Percentiles rank a stretch among this genome's conserved stretches.
phyloP scores from a whole-genome alignment of 2,888 invertebrate species.

The Eristalis pertinax region DNA sequence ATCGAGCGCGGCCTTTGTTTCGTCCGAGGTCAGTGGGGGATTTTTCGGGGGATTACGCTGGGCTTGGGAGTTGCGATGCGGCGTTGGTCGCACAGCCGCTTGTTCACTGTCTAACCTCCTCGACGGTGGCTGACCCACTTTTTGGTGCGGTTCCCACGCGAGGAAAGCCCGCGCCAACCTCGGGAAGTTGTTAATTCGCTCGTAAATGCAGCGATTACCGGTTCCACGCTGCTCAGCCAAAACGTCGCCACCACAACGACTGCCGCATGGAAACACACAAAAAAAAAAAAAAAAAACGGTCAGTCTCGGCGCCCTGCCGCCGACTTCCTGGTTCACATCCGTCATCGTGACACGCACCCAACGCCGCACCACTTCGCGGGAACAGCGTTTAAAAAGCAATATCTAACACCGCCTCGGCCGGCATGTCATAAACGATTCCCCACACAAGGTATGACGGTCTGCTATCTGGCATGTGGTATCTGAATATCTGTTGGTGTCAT shows the following conservation, averaged over 20 bases:
- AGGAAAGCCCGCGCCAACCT: neutral
- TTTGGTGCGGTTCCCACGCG: neutral
- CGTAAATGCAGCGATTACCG: neutral
- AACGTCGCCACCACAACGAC: neutral
- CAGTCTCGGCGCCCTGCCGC: neutral
- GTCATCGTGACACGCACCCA: neutral
- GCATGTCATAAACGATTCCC: constrained; percentile 39
- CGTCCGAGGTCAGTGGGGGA: neutral
- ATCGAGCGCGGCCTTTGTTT: neutral
- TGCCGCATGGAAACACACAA: constrained; percentile 17
- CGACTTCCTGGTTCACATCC: constrained; percentile 37
- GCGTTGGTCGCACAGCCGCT: neutral
- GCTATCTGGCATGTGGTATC: neutral
- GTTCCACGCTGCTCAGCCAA: neutral
- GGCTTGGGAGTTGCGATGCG: neutral
- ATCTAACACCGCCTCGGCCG: constrained; percentile 16
- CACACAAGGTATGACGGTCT: neutral
- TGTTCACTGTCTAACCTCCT: too few relatives aligned
- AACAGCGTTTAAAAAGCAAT: constrained; percentile 48
- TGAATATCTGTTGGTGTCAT: constrained; percentile 4
- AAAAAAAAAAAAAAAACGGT: neutral
- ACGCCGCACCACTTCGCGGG: neutral
- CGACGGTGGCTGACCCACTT: neutral
- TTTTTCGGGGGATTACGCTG: neutral
- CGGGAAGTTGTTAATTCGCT: constrained; percentile 19